Evolutionary conservation across 1,140 invertebrate genomes (phyloP).

Genomic region (Bombus breviceps): DNA sequence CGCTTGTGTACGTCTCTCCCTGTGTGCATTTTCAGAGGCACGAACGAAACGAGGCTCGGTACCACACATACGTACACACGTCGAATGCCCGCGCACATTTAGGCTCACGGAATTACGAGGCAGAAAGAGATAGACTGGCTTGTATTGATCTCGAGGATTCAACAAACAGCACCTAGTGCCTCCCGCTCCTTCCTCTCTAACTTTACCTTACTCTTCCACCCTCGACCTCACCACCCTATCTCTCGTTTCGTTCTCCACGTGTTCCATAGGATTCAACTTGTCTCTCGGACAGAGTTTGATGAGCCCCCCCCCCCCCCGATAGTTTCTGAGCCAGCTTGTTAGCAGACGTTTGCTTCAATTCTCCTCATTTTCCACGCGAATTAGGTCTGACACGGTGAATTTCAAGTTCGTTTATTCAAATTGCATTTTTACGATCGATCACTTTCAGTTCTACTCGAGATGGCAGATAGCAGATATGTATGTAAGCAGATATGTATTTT

Average conservation of each 20-base stretch:
- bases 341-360: slow-evolving; percentile 31
- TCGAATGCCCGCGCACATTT: slow-evolving; percentile 46
- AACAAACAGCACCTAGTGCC: slow-evolving; percentile 80
- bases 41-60: background rate
- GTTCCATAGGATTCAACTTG: slow-evolving; percentile 61
- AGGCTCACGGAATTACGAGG: slow-evolving; percentile 54
- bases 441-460: background rate
- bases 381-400: background rate
- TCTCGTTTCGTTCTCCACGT: slow-evolving; percentile 58
- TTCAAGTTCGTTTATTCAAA: background rate
- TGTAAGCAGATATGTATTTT: background rate
- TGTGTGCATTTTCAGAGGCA: background rate
- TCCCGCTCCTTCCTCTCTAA: slow-evolving; percentile 69
- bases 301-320: slow-evolving; percentile 41
- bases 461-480: background rate
- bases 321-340: slow-evolving; percentile 54
- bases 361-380: background rate
- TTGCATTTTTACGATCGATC: background rate
- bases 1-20: background rate
- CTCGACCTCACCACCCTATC: slow-evolving; percentile 40
- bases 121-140: slow-evolving; percentile 69
- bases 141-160: slow-evolving; percentile 82
- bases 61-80: background rate
- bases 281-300: slow-evolving; percentile 58
- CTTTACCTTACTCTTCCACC: slow-evolving; percentile 66